Evolutionary conservation across 2,888 invertebrate species (phyloP).

Genomic region (Sinohyriopsis cumingii): DNA sequence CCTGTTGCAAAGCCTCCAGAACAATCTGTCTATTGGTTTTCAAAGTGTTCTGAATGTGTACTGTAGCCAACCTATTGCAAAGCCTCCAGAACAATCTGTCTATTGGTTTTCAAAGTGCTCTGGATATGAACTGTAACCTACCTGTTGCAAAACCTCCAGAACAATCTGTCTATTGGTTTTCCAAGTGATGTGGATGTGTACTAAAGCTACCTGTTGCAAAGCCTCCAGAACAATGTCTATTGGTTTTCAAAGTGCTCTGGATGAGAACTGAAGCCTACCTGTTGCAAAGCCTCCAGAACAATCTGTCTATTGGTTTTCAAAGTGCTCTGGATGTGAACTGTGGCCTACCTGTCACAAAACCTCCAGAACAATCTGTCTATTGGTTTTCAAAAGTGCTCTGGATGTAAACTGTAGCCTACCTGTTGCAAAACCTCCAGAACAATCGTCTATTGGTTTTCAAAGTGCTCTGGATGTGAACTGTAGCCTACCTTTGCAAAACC

Average conservation of each 20-base stretch:
- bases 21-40: conserved; percentile 64
- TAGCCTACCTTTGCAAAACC: conserved; percentile 69
- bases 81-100: conserved; percentile 71
- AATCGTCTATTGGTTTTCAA: conserved; percentile 64
- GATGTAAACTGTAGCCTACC: conserved; percentile 43
- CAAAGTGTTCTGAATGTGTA: too few relatives aligned
- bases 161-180: conserved; percentile 72
- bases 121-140: conserved; percentile 22
- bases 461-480: too few relatives aligned
- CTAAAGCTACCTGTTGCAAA: conserved; percentile 67
- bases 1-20: conserved; percentile 71
- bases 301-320: conserved; percentile 36
- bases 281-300: conserved; percentile 71
- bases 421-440: conserved; percentile 72
- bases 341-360: conserved; percentile 70
- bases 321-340: too few relatives aligned
- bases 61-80: conserved; percentile 67
- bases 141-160: conserved; percentile 71
- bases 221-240: conserved; percentile 72
- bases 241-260: conserved; percentile 77
- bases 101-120: conserved; percentile 77
- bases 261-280: conserved; percentile 52
- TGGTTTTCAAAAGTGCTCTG: conserved; percentile 41
- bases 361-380: conserved; percentile 71
- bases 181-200: conserved; percentile 75